phyloP scores from a whole-genome alignment of 30 jellyfish, hydroid and myxozoan genomes.

The Aurelia sp. region DNA sequence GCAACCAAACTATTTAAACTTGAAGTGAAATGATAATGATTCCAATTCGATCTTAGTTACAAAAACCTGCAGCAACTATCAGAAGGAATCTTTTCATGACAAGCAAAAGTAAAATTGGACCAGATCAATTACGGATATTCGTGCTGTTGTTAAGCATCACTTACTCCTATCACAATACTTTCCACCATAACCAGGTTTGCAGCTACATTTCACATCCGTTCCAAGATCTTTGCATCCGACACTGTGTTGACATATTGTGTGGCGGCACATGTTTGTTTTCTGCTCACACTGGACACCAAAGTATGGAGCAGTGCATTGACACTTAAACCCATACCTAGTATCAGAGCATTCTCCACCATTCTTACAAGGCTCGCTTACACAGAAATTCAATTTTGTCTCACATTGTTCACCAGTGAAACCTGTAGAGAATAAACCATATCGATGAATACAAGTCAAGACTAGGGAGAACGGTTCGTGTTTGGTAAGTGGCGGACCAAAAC shows the following conservation, averaged over 20 bases:
- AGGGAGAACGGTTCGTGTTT: no score
- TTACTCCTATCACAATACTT: slow-evolving; percentile 83
- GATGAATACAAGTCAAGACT: no score
- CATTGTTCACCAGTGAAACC: slow-evolving; percentile 88
- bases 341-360: slow-evolving; percentile 88
- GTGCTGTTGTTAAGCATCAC: background rate
- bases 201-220: slow-evolving; percentile 76
- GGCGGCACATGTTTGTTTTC: slow-evolving; percentile 84
- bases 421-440: background rate
- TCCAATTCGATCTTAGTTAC: no score
- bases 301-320: slow-evolving; percentile 80
- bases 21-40: no score
- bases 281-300: slow-evolving; percentile 77
- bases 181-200: slow-evolving; percentile 96
- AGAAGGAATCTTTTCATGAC: no score
- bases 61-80: no score
- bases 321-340: slow-evolving; percentile 59
- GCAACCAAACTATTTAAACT: no score
- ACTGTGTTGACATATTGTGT: slow-evolving; percentile 84
- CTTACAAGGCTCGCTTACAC: slow-evolving; percentile 84
- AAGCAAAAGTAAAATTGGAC: no score
- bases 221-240: slow-evolving; percentile 83
- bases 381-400: slow-evolving; percentile 70
- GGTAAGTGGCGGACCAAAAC: no score
- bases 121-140: background rate